Conservation (phyloP, 2,797 vertebrate species). For the Melanotaenia maccullochi region DNA sequence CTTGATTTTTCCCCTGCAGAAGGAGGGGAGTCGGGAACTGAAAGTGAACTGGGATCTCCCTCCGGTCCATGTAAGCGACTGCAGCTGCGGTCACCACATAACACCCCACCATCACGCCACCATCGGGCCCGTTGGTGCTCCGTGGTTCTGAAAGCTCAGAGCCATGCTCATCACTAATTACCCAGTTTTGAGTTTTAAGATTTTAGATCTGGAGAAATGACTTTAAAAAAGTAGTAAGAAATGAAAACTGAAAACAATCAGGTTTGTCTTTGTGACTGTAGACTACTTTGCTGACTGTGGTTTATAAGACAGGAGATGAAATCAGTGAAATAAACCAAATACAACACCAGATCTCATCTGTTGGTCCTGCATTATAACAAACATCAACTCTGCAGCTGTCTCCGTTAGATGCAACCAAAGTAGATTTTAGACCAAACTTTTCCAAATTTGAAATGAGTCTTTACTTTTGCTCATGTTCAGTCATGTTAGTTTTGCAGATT, state of each 20-base stretch:
- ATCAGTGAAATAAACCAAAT: slow-evolving; percentile 85
- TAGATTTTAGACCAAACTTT: background rate
- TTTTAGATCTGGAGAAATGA: slow-evolving; percentile 75
- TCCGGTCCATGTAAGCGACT: background rate
- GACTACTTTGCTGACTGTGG: slow-evolving; percentile 78
- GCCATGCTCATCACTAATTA: slow-evolving; percentile 62
- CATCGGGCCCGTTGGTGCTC: slow-evolving; percentile 25
- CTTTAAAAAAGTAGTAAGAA: slow-evolving; percentile 59
- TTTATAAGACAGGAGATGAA: slow-evolving; percentile 75
- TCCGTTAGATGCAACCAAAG: background rate
- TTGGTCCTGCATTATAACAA: background rate
- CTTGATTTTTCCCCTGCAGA: slow-evolving; percentile 25
- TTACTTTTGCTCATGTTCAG: no score
- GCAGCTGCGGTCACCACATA: slow-evolving; percentile 30
- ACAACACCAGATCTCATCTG: slow-evolving; percentile 52
- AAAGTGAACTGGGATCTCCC: slow-evolving; percentile 36
- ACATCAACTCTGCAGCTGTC: background rate
- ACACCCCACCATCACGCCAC: slow-evolving; percentile 19
- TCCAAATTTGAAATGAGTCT: no score
- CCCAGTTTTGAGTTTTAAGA: slow-evolving; percentile 77
- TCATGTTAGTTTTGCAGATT: no score
- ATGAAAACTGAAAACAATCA: slow-evolving; percentile 76
- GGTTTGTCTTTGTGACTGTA: slow-evolving; percentile 78
- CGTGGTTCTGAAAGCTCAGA: slow-evolving; percentile 18
- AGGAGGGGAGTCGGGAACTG: slow-evolving; percentile 34